Evolutionary conservation across 2,888 invertebrate genomes (phyloP).

Genomic region (Tetheella fluctuosa): DNA sequence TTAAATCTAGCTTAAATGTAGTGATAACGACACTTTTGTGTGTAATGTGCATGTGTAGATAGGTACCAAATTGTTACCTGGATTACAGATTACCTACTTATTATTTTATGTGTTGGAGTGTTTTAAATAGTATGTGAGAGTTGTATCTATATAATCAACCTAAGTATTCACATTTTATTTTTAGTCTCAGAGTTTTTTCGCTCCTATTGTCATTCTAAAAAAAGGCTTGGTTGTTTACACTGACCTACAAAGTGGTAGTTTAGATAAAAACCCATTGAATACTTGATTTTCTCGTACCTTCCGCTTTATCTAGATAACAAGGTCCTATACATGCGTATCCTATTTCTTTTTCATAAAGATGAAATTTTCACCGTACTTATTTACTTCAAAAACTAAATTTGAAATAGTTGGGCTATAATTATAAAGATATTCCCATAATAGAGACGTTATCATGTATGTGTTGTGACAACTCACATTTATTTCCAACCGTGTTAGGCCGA

Average conservation of each 20-base stretch:
- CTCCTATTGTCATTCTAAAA: neutral
- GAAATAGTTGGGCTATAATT: no score
- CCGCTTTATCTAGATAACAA: neutral
- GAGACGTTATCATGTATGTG: neutral
- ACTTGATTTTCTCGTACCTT: neutral
- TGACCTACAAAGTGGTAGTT: no score
- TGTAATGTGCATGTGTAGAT: no score
- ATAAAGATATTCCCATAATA: neutral
- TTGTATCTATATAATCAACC: no score
- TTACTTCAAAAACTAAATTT: no score
- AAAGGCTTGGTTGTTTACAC: neutral
- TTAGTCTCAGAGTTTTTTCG: neutral
- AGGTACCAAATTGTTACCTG: no score
- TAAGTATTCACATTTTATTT: neutral
- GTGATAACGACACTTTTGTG: no score
- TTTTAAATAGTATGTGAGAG: neutral
- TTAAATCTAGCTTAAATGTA: no score
- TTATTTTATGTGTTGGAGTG: no score
- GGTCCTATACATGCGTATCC: neutral
- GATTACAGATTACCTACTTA: no score
- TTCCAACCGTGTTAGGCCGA: no score
- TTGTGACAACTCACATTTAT: neutral
- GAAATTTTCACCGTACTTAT: no score
- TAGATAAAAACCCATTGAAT: constrained; percentile 6
- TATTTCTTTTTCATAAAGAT: neutral